phyloP scores from a whole-genome alignment of 2,113 vertebrate species.

The Panurus biarmicus region DNA sequence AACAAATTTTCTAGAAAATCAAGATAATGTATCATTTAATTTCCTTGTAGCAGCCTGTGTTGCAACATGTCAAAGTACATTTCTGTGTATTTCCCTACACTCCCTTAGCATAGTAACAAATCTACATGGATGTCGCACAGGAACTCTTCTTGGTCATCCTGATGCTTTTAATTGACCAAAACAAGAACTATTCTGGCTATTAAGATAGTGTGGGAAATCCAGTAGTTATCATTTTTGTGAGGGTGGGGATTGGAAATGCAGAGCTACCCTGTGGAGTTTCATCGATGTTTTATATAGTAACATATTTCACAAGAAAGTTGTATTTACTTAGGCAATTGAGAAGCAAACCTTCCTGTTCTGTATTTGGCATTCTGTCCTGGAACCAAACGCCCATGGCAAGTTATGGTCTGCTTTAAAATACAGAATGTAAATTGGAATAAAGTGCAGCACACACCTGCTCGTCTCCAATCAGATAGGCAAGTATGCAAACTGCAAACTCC shows the following conservation, averaged over 20 bases:
- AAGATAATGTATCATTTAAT: not conserved
- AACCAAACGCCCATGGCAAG: constrained; percentile 11
- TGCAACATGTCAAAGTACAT: accelerated
- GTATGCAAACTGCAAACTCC: not conserved
- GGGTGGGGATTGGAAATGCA: constrained; percentile 12
- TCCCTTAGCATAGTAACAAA: not conserved
- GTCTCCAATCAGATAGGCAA: constrained; percentile 37
- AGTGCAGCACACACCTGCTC: constrained; percentile 38
- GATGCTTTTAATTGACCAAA: not conserved
- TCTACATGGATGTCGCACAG: not conserved
- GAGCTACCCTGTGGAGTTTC: constrained; percentile 24
- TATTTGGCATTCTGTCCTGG: constrained; percentile 37
- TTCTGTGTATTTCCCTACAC: not conserved
- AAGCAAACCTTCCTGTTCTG: constrained; percentile 47
- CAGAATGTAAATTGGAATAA: constrained; percentile 23
- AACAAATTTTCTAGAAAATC: not conserved
- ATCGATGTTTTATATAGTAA: constrained; percentile 49
- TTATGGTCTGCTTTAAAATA: constrained; percentile 44
- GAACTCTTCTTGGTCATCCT: not conserved
- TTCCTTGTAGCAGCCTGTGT: not conserved
- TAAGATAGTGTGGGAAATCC: not conserved
- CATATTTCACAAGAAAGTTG: constrained; percentile 48
- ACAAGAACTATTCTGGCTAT: not conserved
- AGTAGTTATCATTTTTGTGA: not conserved
- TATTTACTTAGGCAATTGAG: constrained; percentile 47